Conservation (phyloP, 2,113 vertebrate genomes). For the Pterocles gutturalis region DNA sequence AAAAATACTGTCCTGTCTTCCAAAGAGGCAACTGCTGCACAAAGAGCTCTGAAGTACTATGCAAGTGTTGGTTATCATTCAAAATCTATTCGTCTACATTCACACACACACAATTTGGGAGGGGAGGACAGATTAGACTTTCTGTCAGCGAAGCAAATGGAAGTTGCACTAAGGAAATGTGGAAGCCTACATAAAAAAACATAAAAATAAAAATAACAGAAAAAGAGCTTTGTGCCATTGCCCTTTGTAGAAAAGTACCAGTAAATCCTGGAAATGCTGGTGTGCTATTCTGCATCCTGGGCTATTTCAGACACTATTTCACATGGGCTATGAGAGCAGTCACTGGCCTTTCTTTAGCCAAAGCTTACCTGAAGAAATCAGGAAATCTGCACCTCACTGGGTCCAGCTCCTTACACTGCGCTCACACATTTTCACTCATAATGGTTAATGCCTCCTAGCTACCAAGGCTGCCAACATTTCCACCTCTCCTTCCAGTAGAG, state of each 20-base stretch:
- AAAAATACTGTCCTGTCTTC: neutral
- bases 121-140: neutral
- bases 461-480: neutral
- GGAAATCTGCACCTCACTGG: neutral
- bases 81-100: neutral
- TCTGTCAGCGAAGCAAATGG: neutral
- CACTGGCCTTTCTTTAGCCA: neutral
- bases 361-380: neutral
- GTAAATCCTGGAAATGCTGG: neutral
- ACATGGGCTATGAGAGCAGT: fast-evolving
- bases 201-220: too few species aligned
- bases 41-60: neutral
- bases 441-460: neutral
- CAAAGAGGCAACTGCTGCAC: neutral
- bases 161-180: neutral
- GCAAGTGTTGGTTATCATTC: neutral
- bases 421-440: neutral
- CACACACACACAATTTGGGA: neutral
- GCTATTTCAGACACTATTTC: neutral
- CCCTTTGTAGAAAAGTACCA: neutral
- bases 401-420: neutral
- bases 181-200: neutral
- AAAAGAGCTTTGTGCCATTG: neutral
- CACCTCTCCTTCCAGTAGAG: neutral
- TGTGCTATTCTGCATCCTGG: neutral